Percentiles rank a stretch among this genome's conserved stretches.
phyloP scores from a whole-genome alignment of 2,888 invertebrate species.

The Parascotia fuliginaria region DNA sequence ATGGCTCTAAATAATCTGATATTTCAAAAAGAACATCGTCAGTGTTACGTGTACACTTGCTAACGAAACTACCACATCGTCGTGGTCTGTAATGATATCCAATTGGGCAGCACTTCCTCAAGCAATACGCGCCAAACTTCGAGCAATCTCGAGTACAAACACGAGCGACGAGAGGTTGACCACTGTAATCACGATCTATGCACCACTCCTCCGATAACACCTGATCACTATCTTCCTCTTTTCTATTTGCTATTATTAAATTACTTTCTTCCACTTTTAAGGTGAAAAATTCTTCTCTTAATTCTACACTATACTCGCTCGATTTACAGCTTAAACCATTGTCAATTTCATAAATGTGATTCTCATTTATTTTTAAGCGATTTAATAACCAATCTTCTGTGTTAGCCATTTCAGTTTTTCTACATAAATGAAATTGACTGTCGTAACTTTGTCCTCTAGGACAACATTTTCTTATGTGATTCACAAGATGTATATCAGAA shows the following conservation, averaged over 20 bases:
- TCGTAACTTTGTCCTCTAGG: constrained; percentile 69
- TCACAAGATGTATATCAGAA: constrained; percentile 47
- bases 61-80: constrained; percentile 58
- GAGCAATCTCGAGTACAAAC: constrained; percentile 67
- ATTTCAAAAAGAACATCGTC: constrained; percentile 62
- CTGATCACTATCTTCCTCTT: constrained; percentile 37
- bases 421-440: constrained; percentile 62
- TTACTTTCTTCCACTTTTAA: constrained; percentile 59
- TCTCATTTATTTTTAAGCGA: constrained; percentile 47
- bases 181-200: constrained; percentile 61
- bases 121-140: constrained; percentile 67
- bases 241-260: constrained; percentile 51
- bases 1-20: constrained; percentile 62
- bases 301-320: constrained; percentile 66
- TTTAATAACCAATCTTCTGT: constrained; percentile 56
- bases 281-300: constrained; percentile 58
- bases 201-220: constrained; percentile 73
- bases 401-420: constrained; percentile 38
- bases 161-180: constrained; percentile 58
- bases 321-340: constrained; percentile 65
- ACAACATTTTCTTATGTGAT: constrained; percentile 75
- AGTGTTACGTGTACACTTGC: constrained; percentile 65
- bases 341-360: constrained; percentile 65
- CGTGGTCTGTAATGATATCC: constrained; percentile 76
- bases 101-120: constrained; percentile 84